Evolutionary conservation across 2,888 invertebrate species (phyloP).

Genomic region (Apotomis turbidana): DNA sequence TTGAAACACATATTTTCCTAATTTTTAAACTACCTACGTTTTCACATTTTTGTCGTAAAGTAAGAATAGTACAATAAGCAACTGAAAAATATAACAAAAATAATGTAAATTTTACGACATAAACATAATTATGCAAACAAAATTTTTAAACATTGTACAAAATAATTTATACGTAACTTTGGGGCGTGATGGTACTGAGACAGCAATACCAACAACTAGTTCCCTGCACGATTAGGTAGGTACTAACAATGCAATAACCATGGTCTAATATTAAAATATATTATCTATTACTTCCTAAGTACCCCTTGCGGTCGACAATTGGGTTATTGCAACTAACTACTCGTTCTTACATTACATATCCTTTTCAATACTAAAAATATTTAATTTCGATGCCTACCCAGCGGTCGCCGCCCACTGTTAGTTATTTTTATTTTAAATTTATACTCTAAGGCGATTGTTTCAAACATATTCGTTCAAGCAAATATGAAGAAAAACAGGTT

Average conservation of each 20-base stretch:
- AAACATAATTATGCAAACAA: conserved; percentile 71
- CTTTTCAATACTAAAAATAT: conserved; percentile 30
- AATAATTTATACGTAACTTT: conserved; percentile 73
- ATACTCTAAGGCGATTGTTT: conserved; percentile 12
- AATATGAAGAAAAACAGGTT: no score
- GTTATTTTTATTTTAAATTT: conserved; percentile 31
- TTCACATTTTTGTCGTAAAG: conserved; percentile 72
- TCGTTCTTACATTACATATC: conserved; percentile 21
- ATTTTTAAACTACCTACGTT: conserved; percentile 66
- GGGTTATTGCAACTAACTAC: conserved; percentile 40
- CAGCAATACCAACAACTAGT: conserved; percentile 47
- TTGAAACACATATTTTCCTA: conserved; percentile 79
- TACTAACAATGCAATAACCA: conserved; percentile 60
- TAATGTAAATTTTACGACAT: conserved; percentile 61
- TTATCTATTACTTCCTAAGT: conserved; percentile 65
- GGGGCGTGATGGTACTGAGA: conserved; percentile 49
- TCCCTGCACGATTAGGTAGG: conserved; percentile 56
- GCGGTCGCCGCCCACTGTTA: conserved; percentile 25
- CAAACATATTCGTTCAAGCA: neutral
- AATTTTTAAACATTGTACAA: conserved; percentile 72
- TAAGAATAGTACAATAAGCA: conserved; percentile 72
- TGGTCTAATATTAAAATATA: conserved; percentile 68
- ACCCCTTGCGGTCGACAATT: conserved; percentile 34
- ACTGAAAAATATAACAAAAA: conserved; percentile 74
- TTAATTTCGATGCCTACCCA: conserved; percentile 36